phyloP scores from a whole-genome alignment of 2,797 vertebrate genomes.

The Eospalax fontanierii region DNA sequence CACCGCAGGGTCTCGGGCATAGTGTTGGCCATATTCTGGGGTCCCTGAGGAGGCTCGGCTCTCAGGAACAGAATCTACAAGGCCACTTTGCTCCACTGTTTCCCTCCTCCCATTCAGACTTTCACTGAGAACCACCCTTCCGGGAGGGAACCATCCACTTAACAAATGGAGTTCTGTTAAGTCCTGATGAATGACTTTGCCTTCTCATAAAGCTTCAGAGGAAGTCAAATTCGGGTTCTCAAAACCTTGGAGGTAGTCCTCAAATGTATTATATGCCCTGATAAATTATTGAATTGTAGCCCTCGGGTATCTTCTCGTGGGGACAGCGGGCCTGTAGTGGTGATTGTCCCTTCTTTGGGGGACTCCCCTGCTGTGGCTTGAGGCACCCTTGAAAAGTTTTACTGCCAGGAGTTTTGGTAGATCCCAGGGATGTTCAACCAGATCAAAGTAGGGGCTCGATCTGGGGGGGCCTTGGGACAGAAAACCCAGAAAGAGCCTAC shows the following conservation, averaged over 20 bases:
- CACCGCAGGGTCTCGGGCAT: no score
- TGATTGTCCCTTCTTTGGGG: constrained; percentile 58
- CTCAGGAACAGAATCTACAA: neutral
- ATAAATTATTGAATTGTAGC: constrained; percentile 69
- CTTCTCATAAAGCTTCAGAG: constrained; percentile 65
- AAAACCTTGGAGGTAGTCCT: constrained; percentile 70
- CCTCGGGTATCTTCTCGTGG: constrained; percentile 59
- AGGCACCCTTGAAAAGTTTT: neutral
- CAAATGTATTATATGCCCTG: constrained; percentile 75
- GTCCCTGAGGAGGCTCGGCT: no score
- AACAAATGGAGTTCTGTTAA: neutral
- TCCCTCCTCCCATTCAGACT: neutral
- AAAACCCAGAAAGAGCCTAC: neutral
- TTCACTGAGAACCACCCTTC: neutral
- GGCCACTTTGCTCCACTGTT: neutral
- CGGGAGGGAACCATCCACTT: neutral
- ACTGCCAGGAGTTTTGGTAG: neutral
- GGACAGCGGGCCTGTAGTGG: neutral
- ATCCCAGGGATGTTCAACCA: neutral
- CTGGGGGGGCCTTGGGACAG: no score
- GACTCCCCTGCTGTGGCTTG: neutral
- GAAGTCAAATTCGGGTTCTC: neutral
- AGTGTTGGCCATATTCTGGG: neutral
- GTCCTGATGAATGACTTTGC: constrained; percentile 25
- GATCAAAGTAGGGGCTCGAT: neutral